phyloP scores from a whole-genome alignment of 2,888 invertebrate species.

The Tenthredo livida region DNA sequence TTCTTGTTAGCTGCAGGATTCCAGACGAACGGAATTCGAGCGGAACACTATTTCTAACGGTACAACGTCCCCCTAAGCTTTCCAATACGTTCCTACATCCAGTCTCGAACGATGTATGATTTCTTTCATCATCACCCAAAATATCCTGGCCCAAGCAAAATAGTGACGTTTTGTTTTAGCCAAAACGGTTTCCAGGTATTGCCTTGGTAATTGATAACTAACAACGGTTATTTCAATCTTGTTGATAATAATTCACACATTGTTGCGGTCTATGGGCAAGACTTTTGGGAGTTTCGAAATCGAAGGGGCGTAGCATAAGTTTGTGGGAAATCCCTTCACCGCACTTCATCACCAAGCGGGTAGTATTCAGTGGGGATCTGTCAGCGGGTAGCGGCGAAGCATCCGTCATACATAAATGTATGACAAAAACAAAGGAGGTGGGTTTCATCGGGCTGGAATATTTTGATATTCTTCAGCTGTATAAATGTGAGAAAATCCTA shows the following conservation, averaged over 20 bases:
- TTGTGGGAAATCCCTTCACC: constrained; percentile 2
- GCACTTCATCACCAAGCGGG: constrained; percentile 31
- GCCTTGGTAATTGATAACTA: neutral
- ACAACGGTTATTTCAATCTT: neutral
- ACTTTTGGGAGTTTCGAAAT: neutral
- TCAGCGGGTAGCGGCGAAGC: constrained; percentile 28
- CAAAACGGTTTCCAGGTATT: no score
- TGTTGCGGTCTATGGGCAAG: neutral
- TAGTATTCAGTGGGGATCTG: constrained; percentile 44
- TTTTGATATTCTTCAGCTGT: constrained; percentile 37
- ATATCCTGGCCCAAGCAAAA: neutral
- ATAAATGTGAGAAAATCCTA: constrained; percentile 30
- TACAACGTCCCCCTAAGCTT: no score
- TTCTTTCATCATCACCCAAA: neutral
- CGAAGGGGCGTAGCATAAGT: neutral
- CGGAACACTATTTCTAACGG: no score
- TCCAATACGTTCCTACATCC: no score
- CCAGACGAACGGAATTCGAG: no score
- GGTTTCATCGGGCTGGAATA: constrained; percentile 21
- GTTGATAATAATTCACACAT: neutral
- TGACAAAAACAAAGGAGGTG: constrained; percentile 56
- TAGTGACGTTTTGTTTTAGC: neutral
- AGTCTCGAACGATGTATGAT: neutral
- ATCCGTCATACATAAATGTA: constrained; percentile 59
- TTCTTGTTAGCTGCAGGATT: no score